Conservation (phyloP, 2,797 vertebrate genomes). For the Ateles fusciceps region DNA sequence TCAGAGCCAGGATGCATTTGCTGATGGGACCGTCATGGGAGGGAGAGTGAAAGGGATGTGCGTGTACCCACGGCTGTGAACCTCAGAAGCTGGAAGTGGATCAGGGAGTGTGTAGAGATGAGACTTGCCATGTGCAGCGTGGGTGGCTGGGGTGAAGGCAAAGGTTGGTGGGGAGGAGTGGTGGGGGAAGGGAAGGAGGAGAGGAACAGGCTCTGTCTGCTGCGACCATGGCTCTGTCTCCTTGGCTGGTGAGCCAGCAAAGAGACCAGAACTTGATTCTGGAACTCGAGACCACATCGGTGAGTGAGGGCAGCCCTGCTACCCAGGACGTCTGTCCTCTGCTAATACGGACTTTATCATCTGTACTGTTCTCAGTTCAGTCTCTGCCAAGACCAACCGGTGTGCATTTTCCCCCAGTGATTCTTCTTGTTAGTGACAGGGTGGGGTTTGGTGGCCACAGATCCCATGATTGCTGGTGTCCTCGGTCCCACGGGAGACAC, state of each 20-base stretch:
- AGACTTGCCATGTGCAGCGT: neutral
- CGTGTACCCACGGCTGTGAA: accelerated
- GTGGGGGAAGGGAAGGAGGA: neutral
- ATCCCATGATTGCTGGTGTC: neutral
- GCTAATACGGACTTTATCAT: neutral
- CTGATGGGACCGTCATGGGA: neutral
- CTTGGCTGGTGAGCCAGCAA: neutral
- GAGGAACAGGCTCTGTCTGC: too few relatives aligned
- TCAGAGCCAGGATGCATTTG: neutral
- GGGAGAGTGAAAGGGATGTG: neutral
- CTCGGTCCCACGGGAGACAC: neutral
- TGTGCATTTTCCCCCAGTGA: neutral
- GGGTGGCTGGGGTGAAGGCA: neutral
- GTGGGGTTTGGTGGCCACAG: neutral
- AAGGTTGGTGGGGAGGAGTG: neutral
- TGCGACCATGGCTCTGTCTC: neutral
- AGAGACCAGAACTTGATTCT: neutral
- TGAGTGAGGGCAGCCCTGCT: neutral
- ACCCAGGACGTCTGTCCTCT: neutral
- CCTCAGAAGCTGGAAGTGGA: neutral
- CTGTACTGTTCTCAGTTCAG: neutral
- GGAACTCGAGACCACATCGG: neutral
- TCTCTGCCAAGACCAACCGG: neutral
- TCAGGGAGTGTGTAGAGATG: neutral
- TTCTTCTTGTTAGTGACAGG: neutral